A percentile compares a stretch with the other conserved stretches of the same genome.
phyloP scores from a whole-genome alignment of 1,140 invertebrate genomes.

The Saccostrea echinata region DNA sequence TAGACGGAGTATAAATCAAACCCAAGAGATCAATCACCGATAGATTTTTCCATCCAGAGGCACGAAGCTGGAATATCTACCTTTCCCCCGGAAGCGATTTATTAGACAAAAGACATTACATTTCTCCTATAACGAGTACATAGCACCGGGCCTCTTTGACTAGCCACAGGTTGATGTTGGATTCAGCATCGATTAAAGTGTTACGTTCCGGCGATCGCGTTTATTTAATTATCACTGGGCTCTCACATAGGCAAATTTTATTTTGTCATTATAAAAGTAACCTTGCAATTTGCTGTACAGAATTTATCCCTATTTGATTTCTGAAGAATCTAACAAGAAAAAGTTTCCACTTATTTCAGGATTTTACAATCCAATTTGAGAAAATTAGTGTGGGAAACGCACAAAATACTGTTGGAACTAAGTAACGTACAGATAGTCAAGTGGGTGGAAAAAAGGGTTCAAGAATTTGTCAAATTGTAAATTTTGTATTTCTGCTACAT shows the following conservation, averaged over 20 bases:
- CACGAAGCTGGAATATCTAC: slow-evolving; percentile 11
- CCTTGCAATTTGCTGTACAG: neutral
- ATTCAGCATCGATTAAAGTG: neutral
- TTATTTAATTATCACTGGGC: slow-evolving; percentile 16
- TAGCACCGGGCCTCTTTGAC: slow-evolving; percentile 1
- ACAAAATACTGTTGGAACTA: neutral
- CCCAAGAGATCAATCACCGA: neutral
- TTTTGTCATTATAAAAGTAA: neutral
- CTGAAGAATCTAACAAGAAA: neutral
- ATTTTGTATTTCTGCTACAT: too few species aligned
- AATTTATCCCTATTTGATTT: neutral
- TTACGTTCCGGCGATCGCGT: neutral
- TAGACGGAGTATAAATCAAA: slow-evolving; percentile 14
- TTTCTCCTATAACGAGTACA: neutral
- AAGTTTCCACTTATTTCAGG: neutral
- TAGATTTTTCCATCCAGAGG: slow-evolving; percentile 6
- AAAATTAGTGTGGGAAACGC: slow-evolving; percentile 12
- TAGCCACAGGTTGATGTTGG: slow-evolving; percentile 33
- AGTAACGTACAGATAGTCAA: too few species aligned
- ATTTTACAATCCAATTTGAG: neutral
- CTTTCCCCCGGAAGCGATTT: slow-evolving; percentile 26
- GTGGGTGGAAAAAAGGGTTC: too few species aligned
- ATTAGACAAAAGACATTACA: slow-evolving; percentile 32
- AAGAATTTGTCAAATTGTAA: too few species aligned
- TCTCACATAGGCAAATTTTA: slow-evolving; percentile 1